Evolutionary conservation across 2,888 invertebrate species (phyloP).

Genomic region (Pardosa pseudoannulata): DNA sequence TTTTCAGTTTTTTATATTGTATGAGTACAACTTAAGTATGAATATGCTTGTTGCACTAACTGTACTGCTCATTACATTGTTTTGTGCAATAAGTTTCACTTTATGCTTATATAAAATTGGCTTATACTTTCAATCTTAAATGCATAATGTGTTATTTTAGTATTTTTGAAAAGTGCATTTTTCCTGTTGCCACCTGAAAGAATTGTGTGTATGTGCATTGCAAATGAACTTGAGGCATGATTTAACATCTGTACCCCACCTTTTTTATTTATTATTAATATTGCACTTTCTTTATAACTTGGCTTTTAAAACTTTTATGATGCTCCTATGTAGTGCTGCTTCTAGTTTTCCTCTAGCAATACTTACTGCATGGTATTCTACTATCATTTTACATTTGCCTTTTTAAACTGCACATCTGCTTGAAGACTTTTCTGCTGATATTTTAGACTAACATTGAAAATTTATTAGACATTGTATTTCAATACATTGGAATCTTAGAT

Average conservation of each 20-base stretch:
- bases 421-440: neutral
- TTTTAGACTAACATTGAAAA: no score
- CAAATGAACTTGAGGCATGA: conserved; percentile 29
- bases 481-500: no score
- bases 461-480: no score
- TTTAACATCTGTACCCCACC: neutral
- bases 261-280: neutral
- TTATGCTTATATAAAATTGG: neutral
- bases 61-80: neutral
- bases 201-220: conserved; percentile 29
- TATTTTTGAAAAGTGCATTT: neutral
- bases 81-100: conserved; percentile 17
- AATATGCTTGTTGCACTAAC: conserved; percentile 12
- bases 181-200: conserved; percentile 26
- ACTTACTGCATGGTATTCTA: neutral
- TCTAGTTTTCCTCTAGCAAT: neutral
- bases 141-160: neutral
- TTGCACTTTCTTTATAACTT: conserved; percentile 5
- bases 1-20: no score
- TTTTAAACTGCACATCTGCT: conserved; percentile 1
- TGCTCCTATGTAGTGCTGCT: neutral
- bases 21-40: neutral
- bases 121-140: neutral
- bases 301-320: neutral
- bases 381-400: no score